These are phyloP conservation scores for Villa cingulata DNA, from an alignment of 2,888 invertebrate genomes.

Conservation along the genomic window DNA sequence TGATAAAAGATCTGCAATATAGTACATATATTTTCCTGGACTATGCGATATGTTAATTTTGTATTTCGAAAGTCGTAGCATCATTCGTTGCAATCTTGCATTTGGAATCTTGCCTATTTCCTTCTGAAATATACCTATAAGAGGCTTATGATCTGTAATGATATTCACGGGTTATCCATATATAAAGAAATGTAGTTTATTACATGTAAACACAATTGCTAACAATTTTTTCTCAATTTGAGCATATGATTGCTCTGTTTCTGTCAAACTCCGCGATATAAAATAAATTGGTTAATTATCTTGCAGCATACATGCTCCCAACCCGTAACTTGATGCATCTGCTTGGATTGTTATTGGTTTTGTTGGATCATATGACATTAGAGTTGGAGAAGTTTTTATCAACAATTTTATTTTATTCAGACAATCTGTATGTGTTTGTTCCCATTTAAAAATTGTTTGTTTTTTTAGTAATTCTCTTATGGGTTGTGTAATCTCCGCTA, in stretches of 20 bases:
- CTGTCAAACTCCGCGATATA: constrained; percentile 18
- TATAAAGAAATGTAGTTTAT: constrained; percentile 13
- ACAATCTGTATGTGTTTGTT: not conserved
- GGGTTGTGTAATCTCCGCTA: not conserved
- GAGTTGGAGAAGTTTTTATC: not conserved
- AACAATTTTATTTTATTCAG: not conserved
- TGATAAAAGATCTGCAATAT: constrained; percentile 14
- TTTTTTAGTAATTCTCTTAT: not conserved
- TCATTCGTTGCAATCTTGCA: constrained; percentile 12
- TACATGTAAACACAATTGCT: constrained; percentile 13
- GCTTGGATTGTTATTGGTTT: not conserved
- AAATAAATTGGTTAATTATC: constrained; percentile 11
- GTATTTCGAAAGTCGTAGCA: constrained; percentile 13
- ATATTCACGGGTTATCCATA: constrained; percentile 11
- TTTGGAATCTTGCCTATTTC: constrained; percentile 9
- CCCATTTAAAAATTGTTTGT: not conserved
- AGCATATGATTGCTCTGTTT: constrained; percentile 15
- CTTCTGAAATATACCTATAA: constrained; percentile 11
- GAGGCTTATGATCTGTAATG: constrained; percentile 13
- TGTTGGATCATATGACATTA: not conserved
- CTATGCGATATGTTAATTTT: constrained; percentile 12
- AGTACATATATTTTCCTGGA: constrained; percentile 16
- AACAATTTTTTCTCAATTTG: constrained; percentile 15
- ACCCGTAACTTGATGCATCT: constrained; percentile 8
- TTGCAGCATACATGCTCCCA: constrained; percentile 9